These are phyloP conservation scores for Jaculus jaculus DNA, from an alignment of 2,113 vertebrate genomes.

Conservation along the genomic window DNA sequence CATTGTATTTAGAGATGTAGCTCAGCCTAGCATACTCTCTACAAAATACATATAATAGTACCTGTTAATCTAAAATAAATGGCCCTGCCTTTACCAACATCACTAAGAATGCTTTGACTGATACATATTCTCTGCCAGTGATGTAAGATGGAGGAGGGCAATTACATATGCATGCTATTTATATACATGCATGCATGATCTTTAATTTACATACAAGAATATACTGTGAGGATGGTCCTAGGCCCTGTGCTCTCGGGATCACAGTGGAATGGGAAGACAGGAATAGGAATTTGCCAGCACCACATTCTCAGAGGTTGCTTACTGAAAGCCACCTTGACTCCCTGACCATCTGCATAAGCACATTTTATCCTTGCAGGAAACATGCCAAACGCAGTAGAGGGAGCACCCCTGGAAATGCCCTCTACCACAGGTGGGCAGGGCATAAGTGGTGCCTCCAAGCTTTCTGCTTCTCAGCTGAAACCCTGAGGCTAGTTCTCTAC, in stretches of 20 bases:
- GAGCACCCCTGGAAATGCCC: rapidly evolving
- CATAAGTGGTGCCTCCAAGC: background rate
- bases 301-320: background rate
- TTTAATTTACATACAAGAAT: background rate
- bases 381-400: background rate
- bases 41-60: background rate
- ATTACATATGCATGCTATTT: no score
- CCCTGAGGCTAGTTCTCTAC: background rate
- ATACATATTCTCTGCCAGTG: background rate
- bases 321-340: background rate
- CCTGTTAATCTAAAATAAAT: background rate
- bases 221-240: background rate
- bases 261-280: background rate
- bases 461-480: background rate
- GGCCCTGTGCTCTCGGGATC: background rate
- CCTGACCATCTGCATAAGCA: background rate
- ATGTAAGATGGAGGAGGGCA: background rate
- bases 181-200: rapidly evolving
- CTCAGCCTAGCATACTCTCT: background rate
- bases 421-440: background rate
- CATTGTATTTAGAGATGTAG: no score
- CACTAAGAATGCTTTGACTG: background rate
- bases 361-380: background rate
- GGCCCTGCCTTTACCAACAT: background rate
- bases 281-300: background rate